Conservation (phyloP, 2,888 invertebrate genomes). For the Pedicia rivosa region DNA sequence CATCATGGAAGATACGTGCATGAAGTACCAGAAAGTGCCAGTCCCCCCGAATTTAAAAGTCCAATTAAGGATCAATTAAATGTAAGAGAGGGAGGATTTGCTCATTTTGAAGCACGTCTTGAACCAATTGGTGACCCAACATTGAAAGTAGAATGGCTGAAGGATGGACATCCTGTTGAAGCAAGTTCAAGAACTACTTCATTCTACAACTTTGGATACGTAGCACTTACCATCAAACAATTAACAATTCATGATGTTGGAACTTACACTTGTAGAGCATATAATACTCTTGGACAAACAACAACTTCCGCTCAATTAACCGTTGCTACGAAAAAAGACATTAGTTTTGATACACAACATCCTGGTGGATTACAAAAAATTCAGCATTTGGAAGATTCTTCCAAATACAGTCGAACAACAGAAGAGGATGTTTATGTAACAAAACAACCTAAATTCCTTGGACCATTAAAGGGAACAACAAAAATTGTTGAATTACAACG, state of each 20-base stretch:
- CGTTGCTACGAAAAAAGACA: constrained; percentile 71
- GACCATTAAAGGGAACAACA: constrained; percentile 81
- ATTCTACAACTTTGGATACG: constrained; percentile 90
- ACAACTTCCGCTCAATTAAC: constrained; percentile 65
- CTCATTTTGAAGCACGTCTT: constrained; percentile 88
- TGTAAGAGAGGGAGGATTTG: constrained; percentile 82
- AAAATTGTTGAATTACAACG: constrained; percentile 86
- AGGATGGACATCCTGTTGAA: constrained; percentile 79
- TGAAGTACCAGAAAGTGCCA: constrained; percentile 63
- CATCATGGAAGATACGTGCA: constrained; percentile 65
- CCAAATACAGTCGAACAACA: constrained; percentile 47
- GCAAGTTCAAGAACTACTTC: constrained; percentile 86
- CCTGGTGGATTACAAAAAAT: constrained; percentile 85
- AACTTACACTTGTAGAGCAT: constrained; percentile 75
- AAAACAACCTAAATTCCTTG: constrained; percentile 74
- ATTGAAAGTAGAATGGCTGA: constrained; percentile 81
- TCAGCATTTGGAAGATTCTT: constrained; percentile 73
- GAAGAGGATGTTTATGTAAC: constrained; percentile 60
- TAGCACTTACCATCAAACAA: constrained; percentile 83
- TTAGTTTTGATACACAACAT: constrained; percentile 80
- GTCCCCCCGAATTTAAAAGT: constrained; percentile 74
- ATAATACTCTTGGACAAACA: constrained; percentile 74
- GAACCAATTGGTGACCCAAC: constrained; percentile 87
- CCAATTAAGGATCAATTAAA: constrained; percentile 76
- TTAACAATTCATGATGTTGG: constrained; percentile 83